Evolutionary conservation across 1,140 invertebrate species (phyloP), one percentile per base, ranked within the genome.

Genomic region (Metopolophium dirhodum): DNA sequence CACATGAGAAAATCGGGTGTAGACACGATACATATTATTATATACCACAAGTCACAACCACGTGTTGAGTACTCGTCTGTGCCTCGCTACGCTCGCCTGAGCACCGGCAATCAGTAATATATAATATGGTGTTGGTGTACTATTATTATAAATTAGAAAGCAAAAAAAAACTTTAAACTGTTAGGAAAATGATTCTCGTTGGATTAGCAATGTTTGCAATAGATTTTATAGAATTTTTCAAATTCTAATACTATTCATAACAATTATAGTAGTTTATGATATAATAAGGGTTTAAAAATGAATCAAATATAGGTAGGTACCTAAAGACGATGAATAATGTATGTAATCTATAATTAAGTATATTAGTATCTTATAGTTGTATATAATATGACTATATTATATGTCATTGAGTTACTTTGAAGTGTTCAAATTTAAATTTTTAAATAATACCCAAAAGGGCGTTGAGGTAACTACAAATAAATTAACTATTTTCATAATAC

Each of bases 61-160:
- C 61, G 61, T 18, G n/a, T 77, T n/a, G 61, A 77, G 14, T 68
- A n/a, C 61, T 68, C 30, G 30, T 77, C 14, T 77, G 14, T 77
- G 14, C n/a, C 14, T 35, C 61, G 30, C 14, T 35, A n/a, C 14
- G 14, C 30, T 77, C 4, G 61, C 30, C 30, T n/a, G 61, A 77
- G n/a, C 61, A 77, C 30, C 6, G 1, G n/a, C 30, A 68, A 77
- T 14, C 0, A 77, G 4, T 77, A 30, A 77, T 18, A n/a, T 77
- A 77, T 18, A n/a, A 68, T 35, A n/a, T 14, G 61, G 14, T 77
- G 61, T n/a, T 77, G 14, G 61, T n/a, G 6, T 77, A 77, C 14
- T n/a, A 77, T 18, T 77, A 77, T 68, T 68, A 77, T 35, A 77
- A 77, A 77, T n/a, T 77, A 77, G 61, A 77, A 77, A 77, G 61